phyloP scores from a whole-genome alignment of 2,888 invertebrate species.

The Agrochola macilenta region DNA sequence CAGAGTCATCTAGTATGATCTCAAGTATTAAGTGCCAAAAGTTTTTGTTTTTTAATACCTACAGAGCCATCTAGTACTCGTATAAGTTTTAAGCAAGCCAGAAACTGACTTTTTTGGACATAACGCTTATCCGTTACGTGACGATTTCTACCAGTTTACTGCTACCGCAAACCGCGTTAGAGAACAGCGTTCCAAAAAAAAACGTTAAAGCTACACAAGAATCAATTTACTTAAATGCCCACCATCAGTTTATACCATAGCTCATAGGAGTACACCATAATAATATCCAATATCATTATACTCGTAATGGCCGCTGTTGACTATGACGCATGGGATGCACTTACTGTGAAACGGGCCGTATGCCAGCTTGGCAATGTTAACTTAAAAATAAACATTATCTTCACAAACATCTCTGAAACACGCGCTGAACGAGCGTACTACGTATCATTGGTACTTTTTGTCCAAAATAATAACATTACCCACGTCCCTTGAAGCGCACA shows the following conservation, averaged over 20 bases:
- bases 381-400: slow-evolving; percentile 59
- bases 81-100: no score
- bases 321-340: slow-evolving; percentile 59
- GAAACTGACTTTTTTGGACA: no score
- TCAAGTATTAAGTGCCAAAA: no score
- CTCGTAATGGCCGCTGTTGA: slow-evolving; percentile 53
- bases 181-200: background rate
- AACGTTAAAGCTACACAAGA: background rate
- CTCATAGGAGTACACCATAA: slow-evolving; percentile 37
- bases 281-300: slow-evolving; percentile 46
- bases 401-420: slow-evolving; percentile 41
- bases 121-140: no score
- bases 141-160: no score
- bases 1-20: no score
- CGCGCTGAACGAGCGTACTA: slow-evolving; percentile 14
- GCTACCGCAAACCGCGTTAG: no score
- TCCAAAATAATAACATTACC: slow-evolving; percentile 70
- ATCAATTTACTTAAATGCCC: slow-evolving; percentile 15
- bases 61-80: no score
- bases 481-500: slow-evolving; percentile 68
- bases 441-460: slow-evolving; percentile 53
- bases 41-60: no score
- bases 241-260: slow-evolving; percentile 15
- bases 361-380: slow-evolving; percentile 61
- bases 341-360: slow-evolving; percentile 57